A percentile compares a stretch with the other conserved stretches of the same genome.
Conservation (phyloP, 2,888 invertebrate genomes). For the Heliconius sara region DNA sequence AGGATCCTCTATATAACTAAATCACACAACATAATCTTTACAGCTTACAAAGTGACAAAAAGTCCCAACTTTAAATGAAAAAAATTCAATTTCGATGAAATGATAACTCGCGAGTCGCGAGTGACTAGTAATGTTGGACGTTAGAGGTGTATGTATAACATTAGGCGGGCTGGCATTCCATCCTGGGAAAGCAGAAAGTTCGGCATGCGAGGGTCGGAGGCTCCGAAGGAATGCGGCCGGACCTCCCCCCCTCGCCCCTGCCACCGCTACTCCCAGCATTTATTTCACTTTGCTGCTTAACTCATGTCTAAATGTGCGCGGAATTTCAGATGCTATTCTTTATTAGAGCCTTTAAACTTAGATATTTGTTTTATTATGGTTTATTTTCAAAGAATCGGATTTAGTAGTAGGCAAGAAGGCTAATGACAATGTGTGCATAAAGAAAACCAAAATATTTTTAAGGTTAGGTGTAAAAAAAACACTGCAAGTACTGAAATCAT, state of each 20-base stretch:
- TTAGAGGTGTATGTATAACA: conserved; percentile 48
- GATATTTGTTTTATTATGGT: conserved; percentile 4
- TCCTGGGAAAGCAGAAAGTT: conserved; percentile 66
- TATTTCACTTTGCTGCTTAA: conserved; percentile 52
- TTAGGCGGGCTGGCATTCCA: conserved; percentile 61
- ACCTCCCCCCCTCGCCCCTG: conserved; percentile 51
- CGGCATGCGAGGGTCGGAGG: conserved; percentile 67
- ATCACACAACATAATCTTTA: neutral
- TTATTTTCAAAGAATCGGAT: neutral
- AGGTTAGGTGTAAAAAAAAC: neutral
- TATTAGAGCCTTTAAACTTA: conserved; percentile 34
- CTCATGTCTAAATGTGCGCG: conserved; percentile 48
- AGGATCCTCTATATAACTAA: neutral
- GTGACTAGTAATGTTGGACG: conserved; percentile 23
- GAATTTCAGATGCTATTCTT: conserved; percentile 44
- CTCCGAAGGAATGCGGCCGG: conserved; percentile 79
- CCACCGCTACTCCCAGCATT: conserved; percentile 49
- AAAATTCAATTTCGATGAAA: conserved; percentile 21
- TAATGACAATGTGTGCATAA: neutral
- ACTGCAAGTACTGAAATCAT: neutral
- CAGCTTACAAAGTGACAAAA: neutral
- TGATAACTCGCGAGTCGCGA: conserved; percentile 23
- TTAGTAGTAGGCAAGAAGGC: neutral
- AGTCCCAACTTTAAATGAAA: neutral
- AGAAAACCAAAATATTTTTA: neutral